phyloP scores from a whole-genome alignment of 2,113 vertebrate species.

The Myrmecobius fasciatus region DNA sequence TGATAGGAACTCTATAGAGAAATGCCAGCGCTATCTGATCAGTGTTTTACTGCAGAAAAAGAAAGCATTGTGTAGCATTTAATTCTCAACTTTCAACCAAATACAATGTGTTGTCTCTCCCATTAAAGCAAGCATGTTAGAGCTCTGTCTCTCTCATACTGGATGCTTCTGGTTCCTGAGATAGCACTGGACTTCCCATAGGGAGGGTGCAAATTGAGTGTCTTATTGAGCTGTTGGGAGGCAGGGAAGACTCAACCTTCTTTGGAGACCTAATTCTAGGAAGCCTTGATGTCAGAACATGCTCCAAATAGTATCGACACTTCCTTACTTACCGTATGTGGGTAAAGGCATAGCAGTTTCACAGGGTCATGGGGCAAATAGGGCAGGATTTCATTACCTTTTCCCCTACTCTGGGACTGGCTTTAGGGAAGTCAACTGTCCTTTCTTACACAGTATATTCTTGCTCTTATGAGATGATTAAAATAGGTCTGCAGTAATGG shows the following conservation, averaged over 20 bases:
- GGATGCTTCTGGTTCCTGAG: slow-evolving; percentile 24
- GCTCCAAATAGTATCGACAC: not conserved
- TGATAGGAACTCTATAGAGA: slow-evolving; percentile 57
- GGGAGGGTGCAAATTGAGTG: not conserved
- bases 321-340: slow-evolving; percentile 7
- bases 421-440: not conserved
- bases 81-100: slow-evolving; percentile 61
- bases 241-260: not conserved
- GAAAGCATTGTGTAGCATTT: slow-evolving; percentile 58
- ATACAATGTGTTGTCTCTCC: slow-evolving; percentile 60
- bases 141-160: slow-evolving; percentile 13
- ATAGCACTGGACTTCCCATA: not conserved
- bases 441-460: not conserved
- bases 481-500: not conserved
- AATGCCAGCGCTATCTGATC: slow-evolving; percentile 43
- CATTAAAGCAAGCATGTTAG: slow-evolving; percentile 50
- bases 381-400: not conserved
- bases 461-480: slow-evolving; percentile 53
- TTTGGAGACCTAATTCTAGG: not conserved
- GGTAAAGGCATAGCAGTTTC: not conserved
- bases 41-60: slow-evolving; percentile 57
- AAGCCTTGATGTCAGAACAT: not conserved
- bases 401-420: slow-evolving; percentile 21
- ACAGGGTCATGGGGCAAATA: not conserved
- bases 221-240: not conserved